Evolutionary conservation across 1,140 invertebrate species (phyloP).

Genomic region (Stegodyphus mimosarum): DNA sequence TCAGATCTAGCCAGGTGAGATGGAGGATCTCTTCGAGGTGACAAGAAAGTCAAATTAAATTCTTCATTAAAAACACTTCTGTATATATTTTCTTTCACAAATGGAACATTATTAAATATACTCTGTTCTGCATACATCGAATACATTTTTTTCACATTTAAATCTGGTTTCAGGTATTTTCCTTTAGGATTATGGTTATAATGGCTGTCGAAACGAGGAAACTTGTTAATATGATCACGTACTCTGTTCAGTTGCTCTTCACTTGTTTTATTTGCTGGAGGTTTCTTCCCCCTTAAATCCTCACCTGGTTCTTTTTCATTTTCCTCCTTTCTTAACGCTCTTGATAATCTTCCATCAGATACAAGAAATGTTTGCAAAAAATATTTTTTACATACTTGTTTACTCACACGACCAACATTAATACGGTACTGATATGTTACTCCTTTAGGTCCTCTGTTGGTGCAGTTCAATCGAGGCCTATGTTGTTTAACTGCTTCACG

Average conservation of each 20-base stretch:
- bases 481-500: slow-evolving; percentile 51
- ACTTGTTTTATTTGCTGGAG: slow-evolving; percentile 56
- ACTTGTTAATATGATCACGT: slow-evolving; percentile 39
- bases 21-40: slow-evolving; percentile 38
- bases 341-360: slow-evolving; percentile 48
- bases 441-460: slow-evolving; percentile 49
- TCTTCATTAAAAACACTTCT: slow-evolving; percentile 57
- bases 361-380: slow-evolving; percentile 58
- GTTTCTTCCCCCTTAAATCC: slow-evolving; percentile 47
- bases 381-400: slow-evolving; percentile 54
- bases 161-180: slow-evolving; percentile 40
- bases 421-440: slow-evolving; percentile 51
- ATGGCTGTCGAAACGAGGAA: slow-evolving; percentile 37
- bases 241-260: slow-evolving; percentile 50
- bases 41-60: slow-evolving; percentile 33
- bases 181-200: slow-evolving; percentile 43
- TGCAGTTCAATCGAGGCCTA: slow-evolving; percentile 43
- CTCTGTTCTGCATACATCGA: slow-evolving; percentile 43
- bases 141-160: slow-evolving; percentile 57
- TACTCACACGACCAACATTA: slow-evolving; percentile 52
- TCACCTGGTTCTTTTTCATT: slow-evolving; percentile 52
- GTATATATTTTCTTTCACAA: slow-evolving; percentile 54
- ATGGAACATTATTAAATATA: slow-evolving; percentile 37
- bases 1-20: slow-evolving; percentile 2
- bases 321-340: slow-evolving; percentile 46